Conservation (phyloP, 2,113 vertebrate genomes). For the Ellobius talpinus region DNA sequence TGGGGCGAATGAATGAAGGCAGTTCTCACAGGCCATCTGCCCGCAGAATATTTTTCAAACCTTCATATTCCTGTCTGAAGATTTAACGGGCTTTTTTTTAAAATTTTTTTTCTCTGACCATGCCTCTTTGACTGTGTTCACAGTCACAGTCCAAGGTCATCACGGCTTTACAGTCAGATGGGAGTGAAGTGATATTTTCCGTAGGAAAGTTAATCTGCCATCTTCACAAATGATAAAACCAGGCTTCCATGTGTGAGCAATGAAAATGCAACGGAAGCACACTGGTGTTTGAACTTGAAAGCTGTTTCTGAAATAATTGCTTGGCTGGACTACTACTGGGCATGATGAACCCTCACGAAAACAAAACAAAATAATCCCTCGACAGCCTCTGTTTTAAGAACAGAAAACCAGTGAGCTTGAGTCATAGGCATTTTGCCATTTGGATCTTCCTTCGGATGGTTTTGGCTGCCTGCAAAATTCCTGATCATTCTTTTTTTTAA, state of each 20-base stretch:
- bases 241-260: constrained; percentile 2
- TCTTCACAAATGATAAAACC: constrained; percentile 53
- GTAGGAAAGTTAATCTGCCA: not conserved
- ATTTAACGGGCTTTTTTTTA: not conserved
- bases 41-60: constrained; percentile 37
- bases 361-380: not conserved
- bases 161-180: constrained; percentile 45
- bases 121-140: not conserved
- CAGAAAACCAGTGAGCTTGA: not conserved
- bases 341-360: not conserved
- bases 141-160: constrained; percentile 34
- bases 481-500: not conserved
- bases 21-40: not conserved
- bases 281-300: constrained; percentile 23
- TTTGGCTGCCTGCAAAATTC: not conserved
- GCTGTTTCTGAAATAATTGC: constrained; percentile 43
- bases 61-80: not conserved
- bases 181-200: constrained; percentile 38
- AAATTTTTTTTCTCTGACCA: not conserved
- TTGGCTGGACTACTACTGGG: not conserved
- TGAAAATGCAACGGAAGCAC: not conserved
- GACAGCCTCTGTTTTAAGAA: not conserved
- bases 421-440: not conserved
- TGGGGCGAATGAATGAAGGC: constrained; percentile 25
- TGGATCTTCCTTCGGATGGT: not conserved